A percentile compares a stretch with the other conserved stretches of the same genome.
These are phyloP conservation scores for Otus sunia DNA, from an alignment of 2,113 vertebrate genomes.

Conservation along the genomic window DNA sequence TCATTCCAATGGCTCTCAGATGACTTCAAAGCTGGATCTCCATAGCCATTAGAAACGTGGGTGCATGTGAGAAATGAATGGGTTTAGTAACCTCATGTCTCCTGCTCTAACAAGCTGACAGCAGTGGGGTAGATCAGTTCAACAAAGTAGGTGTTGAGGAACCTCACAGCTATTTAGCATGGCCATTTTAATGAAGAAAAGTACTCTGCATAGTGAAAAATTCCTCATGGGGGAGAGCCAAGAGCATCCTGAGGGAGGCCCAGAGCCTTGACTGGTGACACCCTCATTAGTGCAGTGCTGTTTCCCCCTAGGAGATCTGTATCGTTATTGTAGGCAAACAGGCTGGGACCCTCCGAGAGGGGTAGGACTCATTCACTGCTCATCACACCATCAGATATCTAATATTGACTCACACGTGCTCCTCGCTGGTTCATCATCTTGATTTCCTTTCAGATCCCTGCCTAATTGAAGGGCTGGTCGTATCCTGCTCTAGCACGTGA, in stretches of 20 bases:
- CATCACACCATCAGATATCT: background rate
- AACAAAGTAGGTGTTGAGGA: background rate
- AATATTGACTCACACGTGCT: background rate
- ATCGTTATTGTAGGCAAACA: background rate
- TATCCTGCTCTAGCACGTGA: background rate
- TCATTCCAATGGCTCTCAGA: background rate
- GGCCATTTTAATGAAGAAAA: background rate
- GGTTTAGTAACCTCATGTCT: background rate
- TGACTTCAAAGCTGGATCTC: background rate
- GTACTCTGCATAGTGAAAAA: background rate
- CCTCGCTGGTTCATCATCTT: background rate
- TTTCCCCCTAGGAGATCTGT: background rate
- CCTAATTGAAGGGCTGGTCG: background rate
- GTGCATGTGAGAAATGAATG: conserved; percentile 9
- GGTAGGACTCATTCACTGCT: background rate
- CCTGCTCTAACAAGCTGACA: background rate
- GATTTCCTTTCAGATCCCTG: background rate
- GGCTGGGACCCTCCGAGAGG: background rate
- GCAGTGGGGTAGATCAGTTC: background rate
- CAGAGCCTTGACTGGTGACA: background rate
- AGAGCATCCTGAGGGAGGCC: background rate
- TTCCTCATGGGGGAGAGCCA: background rate
- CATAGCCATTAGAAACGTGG: background rate
- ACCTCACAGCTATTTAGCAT: background rate
- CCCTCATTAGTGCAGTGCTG: background rate